Evolutionary conservation across 2,888 invertebrate species (phyloP).

Genomic region (Lumbricus terrestris): DNA sequence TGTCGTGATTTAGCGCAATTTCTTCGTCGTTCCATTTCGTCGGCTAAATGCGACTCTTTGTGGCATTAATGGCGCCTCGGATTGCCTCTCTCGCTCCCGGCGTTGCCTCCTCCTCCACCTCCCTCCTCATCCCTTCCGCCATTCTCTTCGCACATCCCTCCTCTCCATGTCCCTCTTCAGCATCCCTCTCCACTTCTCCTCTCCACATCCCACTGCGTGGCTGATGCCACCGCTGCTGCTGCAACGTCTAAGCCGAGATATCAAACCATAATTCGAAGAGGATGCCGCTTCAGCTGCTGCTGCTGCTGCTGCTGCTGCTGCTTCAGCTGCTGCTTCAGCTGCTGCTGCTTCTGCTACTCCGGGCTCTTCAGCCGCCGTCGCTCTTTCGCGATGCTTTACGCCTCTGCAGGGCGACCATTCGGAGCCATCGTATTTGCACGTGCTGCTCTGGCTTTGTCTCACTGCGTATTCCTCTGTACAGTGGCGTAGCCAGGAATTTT

Average conservation of each 20-base stretch:
- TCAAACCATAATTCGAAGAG: conserved; percentile 3
- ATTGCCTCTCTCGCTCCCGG: neutral
- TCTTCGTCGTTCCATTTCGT: conserved; percentile 3
- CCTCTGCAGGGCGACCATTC: neutral
- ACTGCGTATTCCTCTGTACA: neutral
- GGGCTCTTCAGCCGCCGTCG: too few relatives aligned
- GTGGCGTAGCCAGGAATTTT: too few relatives aligned
- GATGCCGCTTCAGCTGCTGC: neutral
- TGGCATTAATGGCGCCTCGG: neutral
- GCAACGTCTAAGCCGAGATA: neutral
- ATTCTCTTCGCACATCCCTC: neutral
- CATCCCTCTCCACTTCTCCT: neutral
- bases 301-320: neutral
- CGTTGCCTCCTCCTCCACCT: neutral
- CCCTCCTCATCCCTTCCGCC: neutral
- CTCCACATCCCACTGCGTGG: neutral
- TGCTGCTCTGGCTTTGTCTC: neutral
- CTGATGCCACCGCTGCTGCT: too few relatives aligned
- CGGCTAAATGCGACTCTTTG: neutral
- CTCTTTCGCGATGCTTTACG: neutral
- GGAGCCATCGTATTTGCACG: neutral
- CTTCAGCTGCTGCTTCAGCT: neutral
- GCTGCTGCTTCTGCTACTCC: neutral
- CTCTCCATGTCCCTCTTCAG: neutral
- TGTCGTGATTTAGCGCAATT: conserved; percentile 3